phyloP scores from a whole-genome alignment of 2,113 vertebrate genomes.

The Tiliqua scincoides region DNA sequence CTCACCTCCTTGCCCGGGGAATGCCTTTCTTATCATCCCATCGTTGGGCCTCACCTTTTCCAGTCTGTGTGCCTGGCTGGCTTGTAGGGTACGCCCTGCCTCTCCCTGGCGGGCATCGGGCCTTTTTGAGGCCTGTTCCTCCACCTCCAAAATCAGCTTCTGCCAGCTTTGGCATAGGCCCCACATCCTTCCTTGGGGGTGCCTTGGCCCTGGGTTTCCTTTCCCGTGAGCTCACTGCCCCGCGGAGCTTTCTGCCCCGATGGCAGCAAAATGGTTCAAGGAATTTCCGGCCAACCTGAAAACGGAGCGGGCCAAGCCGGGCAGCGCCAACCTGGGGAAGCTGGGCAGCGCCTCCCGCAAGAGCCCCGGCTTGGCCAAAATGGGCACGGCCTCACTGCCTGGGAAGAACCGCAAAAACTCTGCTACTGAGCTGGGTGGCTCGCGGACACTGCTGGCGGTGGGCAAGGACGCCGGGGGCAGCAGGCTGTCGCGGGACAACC shows the following conservation, averaged over 20 bases:
- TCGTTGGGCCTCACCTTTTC: background rate
- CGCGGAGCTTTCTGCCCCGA: constrained; percentile 52
- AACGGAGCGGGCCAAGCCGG: constrained; percentile 83
- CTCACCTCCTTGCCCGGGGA: background rate
- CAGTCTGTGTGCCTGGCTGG: background rate
- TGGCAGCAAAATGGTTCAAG: constrained; percentile 96
- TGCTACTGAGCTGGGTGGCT: constrained; percentile 79
- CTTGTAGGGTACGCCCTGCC: background rate
- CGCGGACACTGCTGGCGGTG: constrained; percentile 11
- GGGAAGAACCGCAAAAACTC: constrained; percentile 91
- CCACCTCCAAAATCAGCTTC: background rate
- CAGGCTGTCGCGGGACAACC: constrained; percentile 81
- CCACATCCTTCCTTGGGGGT: accelerated
- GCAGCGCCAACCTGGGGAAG: constrained; percentile 73
- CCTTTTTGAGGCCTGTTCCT: background rate
- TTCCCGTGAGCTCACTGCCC: background rate
- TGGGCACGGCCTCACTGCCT: constrained; percentile 61
- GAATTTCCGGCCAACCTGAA: constrained; percentile 92
- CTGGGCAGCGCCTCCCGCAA: constrained; percentile 76
- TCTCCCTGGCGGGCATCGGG: no score
- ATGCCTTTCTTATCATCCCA: background rate
- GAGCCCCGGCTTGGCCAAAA: constrained; percentile 59
- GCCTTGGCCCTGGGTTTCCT: no score
- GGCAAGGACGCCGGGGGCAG: constrained; percentile 76
- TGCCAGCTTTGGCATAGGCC: background rate